Conservation (phyloP, 2,888 invertebrate genomes). For the Neoitamus cyanurus region DNA sequence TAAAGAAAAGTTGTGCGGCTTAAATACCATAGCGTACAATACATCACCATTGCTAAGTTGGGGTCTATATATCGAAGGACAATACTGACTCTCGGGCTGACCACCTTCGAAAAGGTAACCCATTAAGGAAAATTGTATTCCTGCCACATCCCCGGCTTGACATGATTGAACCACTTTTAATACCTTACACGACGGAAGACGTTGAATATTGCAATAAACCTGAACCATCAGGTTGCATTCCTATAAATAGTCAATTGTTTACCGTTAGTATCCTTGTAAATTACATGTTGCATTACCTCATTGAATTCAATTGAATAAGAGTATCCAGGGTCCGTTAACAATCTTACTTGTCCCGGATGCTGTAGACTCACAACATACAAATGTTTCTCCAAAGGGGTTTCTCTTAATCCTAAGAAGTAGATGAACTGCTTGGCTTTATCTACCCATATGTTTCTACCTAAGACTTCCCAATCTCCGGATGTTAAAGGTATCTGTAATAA, state of each 20-base stretch:
- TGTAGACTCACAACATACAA: slow-evolving; percentile 85
- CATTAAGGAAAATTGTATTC: slow-evolving; percentile 74
- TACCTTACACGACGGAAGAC: slow-evolving; percentile 82
- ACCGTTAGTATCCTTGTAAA: neutral
- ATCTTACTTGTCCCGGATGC: slow-evolving; percentile 76
- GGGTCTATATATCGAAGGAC: slow-evolving; percentile 79
- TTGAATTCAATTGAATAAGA: slow-evolving; percentile 88
- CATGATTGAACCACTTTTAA: slow-evolving; percentile 74
- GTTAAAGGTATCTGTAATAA: slow-evolving; percentile 76
- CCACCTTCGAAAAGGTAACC: slow-evolving; percentile 79
- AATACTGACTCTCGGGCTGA: slow-evolving; percentile 71
- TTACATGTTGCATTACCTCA: slow-evolving; percentile 68
- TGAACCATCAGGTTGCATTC: slow-evolving; percentile 84
- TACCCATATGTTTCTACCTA: slow-evolving; percentile 88
- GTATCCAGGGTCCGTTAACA: slow-evolving; percentile 85
- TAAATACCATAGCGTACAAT: slow-evolving; percentile 90
- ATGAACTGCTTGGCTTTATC: slow-evolving; percentile 82
- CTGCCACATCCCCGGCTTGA: slow-evolving; percentile 75
- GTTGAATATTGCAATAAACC: slow-evolving; percentile 85
- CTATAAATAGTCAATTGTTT: slow-evolving; percentile 63
- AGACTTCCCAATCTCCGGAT: slow-evolving; percentile 93
- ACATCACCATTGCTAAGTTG: slow-evolving; percentile 76
- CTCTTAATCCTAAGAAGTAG: slow-evolving; percentile 90
- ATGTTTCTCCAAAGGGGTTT: slow-evolving; percentile 93
- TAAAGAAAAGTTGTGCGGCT: slow-evolving; percentile 76